Evolutionary conservation across 92 coral and sea anemone genomes (phyloP).

Genomic region (Phenganax marumi): DNA sequence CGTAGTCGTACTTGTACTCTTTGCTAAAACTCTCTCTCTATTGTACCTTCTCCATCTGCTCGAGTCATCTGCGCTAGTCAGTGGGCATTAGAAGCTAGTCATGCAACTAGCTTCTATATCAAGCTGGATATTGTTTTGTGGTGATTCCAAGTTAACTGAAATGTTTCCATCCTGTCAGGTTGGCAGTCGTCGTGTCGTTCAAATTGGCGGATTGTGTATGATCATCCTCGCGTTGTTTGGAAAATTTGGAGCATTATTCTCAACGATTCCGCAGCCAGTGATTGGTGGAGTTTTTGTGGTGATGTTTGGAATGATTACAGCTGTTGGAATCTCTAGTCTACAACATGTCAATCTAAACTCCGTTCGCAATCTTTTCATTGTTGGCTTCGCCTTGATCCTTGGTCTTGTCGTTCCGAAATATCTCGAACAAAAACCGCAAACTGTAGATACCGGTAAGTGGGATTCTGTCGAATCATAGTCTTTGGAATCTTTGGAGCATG

Average conservation of each 20-base stretch:
- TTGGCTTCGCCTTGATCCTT: constrained; percentile 71
- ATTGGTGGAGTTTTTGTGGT: constrained; percentile 82
- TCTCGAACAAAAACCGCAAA: constrained; percentile 56
- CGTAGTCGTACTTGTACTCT: no score
- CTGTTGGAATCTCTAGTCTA: constrained; percentile 80
- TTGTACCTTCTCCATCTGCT: no score
- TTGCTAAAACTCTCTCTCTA: no score
- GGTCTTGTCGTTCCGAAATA: constrained; percentile 76
- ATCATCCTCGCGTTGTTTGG: constrained; percentile 68
- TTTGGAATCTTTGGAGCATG: not conserved
- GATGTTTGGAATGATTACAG: constrained; percentile 81
- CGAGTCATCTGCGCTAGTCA: no score
- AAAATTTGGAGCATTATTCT: constrained; percentile 80
- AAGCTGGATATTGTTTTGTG: no score
- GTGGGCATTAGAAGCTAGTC: no score
- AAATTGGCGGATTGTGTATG: constrained; percentile 70
- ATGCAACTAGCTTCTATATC: not conserved
- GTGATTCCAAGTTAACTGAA: not conserved
- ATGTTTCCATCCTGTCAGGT: constrained; percentile 55
- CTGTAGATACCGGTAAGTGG: constrained; percentile 65
- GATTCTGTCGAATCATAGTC: not conserved
- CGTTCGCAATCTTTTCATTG: constrained; percentile 75
- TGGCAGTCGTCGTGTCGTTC: constrained; percentile 87
- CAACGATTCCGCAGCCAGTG: constrained; percentile 85
- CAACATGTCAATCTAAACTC: constrained; percentile 81